Conservation (phyloP, 1,140 invertebrate species). For the Lerema accius region DNA sequence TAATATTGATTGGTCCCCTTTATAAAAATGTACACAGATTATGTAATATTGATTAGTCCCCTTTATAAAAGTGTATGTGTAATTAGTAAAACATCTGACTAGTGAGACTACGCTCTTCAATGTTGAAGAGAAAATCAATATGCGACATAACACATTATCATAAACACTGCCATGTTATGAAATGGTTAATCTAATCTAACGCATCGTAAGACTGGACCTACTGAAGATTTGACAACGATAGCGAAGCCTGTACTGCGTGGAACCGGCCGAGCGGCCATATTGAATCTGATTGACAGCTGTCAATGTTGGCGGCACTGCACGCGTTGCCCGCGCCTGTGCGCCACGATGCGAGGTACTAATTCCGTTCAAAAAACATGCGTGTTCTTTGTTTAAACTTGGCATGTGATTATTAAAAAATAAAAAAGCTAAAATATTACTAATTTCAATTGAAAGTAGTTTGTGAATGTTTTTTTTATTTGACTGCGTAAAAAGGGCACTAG, state of each 20-base stretch:
- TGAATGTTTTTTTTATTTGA: too few relatives aligned
- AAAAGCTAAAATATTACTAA: too few relatives aligned
- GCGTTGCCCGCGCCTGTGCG: slow-evolving; percentile 71
- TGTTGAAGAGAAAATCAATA: too few relatives aligned
- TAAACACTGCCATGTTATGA: slow-evolving; percentile 25
- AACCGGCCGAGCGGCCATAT: slow-evolving; percentile 74
- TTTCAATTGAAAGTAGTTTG: too few relatives aligned
- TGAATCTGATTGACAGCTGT: slow-evolving; percentile 81
- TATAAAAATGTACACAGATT: too few relatives aligned
- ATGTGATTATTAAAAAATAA: slow-evolving; percentile 17
- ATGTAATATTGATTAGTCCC: too few relatives aligned
- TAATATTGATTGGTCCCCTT: too few relatives aligned
- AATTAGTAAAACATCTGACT: too few relatives aligned
- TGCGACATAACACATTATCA: too few relatives aligned
- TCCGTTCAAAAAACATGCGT: slow-evolving; percentile 48
- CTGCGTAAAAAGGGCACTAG: too few relatives aligned
- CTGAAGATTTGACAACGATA: slow-evolving; percentile 71
- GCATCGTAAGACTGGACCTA: slow-evolving; percentile 54
- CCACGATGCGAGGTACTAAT: slow-evolving; percentile 54
- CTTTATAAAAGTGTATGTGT: too few relatives aligned
- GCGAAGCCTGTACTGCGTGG: slow-evolving; percentile 53
- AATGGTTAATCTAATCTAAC: slow-evolving; percentile 64
- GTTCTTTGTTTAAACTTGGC: slow-evolving; percentile 28
- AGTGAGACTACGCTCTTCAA: too few relatives aligned
- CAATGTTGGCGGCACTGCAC: slow-evolving; percentile 78